Evolutionary conservation across 2,113 vertebrate species (phyloP), one percentile per base, ranked within the genome.

Genomic region (Melanocharis versteri): DNA sequence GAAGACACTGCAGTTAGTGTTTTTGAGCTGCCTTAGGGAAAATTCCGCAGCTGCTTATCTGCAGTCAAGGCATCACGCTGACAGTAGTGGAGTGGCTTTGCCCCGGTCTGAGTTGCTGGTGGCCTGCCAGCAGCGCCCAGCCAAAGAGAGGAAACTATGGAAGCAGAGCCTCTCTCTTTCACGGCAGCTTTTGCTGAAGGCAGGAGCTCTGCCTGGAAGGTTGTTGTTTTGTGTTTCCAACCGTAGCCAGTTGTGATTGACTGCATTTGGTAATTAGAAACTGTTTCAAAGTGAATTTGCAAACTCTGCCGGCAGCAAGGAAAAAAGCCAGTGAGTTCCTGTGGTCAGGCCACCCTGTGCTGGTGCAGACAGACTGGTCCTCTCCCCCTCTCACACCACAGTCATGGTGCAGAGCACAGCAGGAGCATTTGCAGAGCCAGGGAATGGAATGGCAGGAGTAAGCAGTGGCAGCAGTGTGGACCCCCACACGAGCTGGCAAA

Each of bases 401-500:
- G 23, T 39, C 3, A 1, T 19, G 40, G 51, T 44, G 30, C 31
- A 57, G 40, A n/a, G 40, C 39, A 44, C 23, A 42, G 51, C 51
- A 44, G 39, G 31, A 56, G 23, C 23, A n/a, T 20, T 21, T n/a
- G 31, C 39, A 72, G 51, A 56, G 70, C 10, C 51, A 44, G 50
- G 30, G 22, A 42, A n/a, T 26, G 30, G 22, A 42, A n/a, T 26
- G 39, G 17, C 39, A 27, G 51, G 17, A 73, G 31, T 17, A n/a
- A 53, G 76, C 15, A 44, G 24, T 1, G 0, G 23, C 37, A 62
- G 10, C 7, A 8, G 13, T 42, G 60, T 44, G 19, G 31, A 53
- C 10, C 15, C 7, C 9, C 9, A 35, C 9, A 30, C 8, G 30
- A 64, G 30, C 37, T 0, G 0, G 17, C 35, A 78, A 42, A 18